These are phyloP conservation scores for Nothocercus nigrocapillus DNA, from an alignment of 2,113 vertebrate species.

Conservation along the genomic window DNA sequence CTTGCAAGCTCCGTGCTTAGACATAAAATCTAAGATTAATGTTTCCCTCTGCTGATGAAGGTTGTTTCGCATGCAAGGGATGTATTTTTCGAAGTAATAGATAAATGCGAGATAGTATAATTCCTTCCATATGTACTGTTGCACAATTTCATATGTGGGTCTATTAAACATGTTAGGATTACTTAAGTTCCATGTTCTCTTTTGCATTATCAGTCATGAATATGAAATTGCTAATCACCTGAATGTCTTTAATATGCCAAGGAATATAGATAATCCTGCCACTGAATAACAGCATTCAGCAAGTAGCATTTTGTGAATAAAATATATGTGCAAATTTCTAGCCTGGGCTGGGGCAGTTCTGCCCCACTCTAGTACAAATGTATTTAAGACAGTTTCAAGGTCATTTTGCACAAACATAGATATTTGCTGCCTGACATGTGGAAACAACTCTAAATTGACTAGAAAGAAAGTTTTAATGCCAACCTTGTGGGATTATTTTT, in stretches of 20 bases:
- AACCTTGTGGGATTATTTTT: constrained; percentile 76
- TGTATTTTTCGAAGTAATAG: neutral
- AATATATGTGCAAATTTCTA: constrained; percentile 37
- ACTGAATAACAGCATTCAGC: constrained; percentile 48
- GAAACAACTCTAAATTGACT: constrained; percentile 77
- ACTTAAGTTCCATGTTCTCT: constrained; percentile 30
- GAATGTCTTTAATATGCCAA: constrained; percentile 41
- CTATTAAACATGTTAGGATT: neutral
- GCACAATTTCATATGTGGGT: constrained; percentile 26
- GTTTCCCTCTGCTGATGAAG: constrained; percentile 52
- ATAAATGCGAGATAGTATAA: constrained; percentile 11
- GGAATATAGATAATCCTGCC: constrained; percentile 48
- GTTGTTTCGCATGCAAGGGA: constrained; percentile 67
- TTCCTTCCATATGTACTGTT: constrained; percentile 10
- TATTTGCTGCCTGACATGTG: constrained; percentile 82
- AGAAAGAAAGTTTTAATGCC: constrained; percentile 88
- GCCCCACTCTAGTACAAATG: constrained; percentile 59
- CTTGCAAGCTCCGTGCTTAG: constrained; percentile 26
- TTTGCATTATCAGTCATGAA: neutral
- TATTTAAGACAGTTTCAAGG: constrained; percentile 59
- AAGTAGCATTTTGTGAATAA: constrained; percentile 28
- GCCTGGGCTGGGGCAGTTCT: constrained; percentile 67
- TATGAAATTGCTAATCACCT: constrained; percentile 27
- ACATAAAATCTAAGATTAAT: constrained; percentile 7
- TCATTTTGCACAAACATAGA: constrained; percentile 64